Conservation (phyloP, 2,888 invertebrate genomes). For the Julus scanicus region DNA sequence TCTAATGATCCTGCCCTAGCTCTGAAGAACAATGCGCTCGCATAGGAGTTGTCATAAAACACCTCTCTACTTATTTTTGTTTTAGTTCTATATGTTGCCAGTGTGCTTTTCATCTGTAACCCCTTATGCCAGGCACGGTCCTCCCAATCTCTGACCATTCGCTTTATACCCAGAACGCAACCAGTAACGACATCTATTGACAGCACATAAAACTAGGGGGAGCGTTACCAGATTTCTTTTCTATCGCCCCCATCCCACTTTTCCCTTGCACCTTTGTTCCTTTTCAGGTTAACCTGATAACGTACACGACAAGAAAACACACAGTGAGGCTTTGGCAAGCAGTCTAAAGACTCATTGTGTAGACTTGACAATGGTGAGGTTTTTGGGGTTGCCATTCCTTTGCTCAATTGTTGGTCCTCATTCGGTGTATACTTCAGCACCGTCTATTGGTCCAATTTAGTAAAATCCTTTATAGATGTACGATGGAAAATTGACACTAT, state of each 20-base stretch:
- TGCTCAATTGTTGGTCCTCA: not conserved
- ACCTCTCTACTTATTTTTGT: too few relatives aligned
- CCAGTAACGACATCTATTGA: too few relatives aligned
- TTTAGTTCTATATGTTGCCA: too few relatives aligned
- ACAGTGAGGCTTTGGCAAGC: not conserved
- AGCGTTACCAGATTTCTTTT: not conserved
- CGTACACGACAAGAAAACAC: not conserved
- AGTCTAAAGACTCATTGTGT: slow-evolving; percentile 10
- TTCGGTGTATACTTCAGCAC: not conserved
- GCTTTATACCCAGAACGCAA: too few relatives aligned
- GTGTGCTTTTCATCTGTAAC: too few relatives aligned
- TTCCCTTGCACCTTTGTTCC: not conserved
- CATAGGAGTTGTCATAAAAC: too few relatives aligned
- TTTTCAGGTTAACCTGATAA: not conserved
- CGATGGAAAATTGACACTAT: not conserved
- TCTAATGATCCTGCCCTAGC: too few relatives aligned
- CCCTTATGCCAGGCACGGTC: too few relatives aligned
- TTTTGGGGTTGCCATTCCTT: not conserved
- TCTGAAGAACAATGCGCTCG: too few relatives aligned
- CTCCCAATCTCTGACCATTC: too few relatives aligned
- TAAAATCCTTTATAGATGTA: not conserved
- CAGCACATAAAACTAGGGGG: too few relatives aligned
- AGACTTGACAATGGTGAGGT: not conserved
- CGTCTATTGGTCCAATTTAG: not conserved
- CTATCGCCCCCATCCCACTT: not conserved